Evolutionary conservation across 2,797 vertebrate species (phyloP), one percentile per base, ranked within the genome.

Genomic region (Crocodylus rhombifer): DNA sequence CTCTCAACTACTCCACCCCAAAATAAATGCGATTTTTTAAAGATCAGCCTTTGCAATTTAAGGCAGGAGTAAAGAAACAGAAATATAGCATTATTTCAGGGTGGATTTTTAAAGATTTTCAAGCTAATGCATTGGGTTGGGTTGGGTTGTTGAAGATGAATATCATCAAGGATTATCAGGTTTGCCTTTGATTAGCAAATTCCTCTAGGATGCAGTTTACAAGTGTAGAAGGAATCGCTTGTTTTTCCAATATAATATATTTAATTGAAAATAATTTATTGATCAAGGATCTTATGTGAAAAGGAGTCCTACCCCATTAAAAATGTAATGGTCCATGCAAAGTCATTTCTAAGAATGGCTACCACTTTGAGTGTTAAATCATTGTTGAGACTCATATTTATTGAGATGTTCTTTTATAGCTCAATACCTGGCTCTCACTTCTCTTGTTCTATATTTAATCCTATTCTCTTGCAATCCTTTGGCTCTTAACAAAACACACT

Each of bases 181-280:
- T 14, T 58, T 71, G 25, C 25, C 63, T 88, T 86, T 65, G 21
- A 75, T 36, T 84, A 30, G 11, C n/a, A 36, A 78, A 65, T 82
- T 18, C 75, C 28, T 25, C 26, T 25, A 42, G 69, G 18, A 42
- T 73, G 51, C 36, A 26, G 14, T 33, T 73, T 42, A 73, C 36
- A 73, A 51, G 3, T 78, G 71, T 51, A 62, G 36, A 90, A 75
- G 30, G 91, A 25, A 71, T 36, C 0, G 0, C 58, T 51, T 75
- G 0, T 20, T 76, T 85, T 58, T 80, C 77, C 84, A 26, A n/a
- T 61, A 20, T 5, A 3, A 65, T 30, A 79, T 8, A 2, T 20
- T n/a, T 86, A 58, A 81, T 73, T 79, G 20, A 84, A 94, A 82
- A 51, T 17, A 26, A 61, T 75, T 51, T 78, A 6, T 30, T 67